Conservation (phyloP, 2,113 vertebrate genomes). For the Turnix velox region DNA sequence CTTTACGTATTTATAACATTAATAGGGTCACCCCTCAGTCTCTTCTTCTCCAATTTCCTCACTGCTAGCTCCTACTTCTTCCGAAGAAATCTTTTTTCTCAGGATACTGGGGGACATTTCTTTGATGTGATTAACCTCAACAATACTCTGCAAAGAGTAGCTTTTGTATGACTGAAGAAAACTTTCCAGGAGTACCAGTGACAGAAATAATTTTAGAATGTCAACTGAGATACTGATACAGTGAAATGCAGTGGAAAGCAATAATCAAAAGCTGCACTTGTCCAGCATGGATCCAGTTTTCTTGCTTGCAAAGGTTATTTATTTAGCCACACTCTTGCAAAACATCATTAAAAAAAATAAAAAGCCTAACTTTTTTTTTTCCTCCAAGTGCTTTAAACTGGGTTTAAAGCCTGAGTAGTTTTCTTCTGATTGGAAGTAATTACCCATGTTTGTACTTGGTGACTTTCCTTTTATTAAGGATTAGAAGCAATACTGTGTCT, state of each 20-base stretch:
- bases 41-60: background rate
- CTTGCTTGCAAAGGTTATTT: background rate
- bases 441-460: background rate
- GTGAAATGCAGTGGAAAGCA: background rate
- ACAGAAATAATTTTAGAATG: background rate
- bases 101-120: background rate
- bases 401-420: background rate
- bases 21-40: too few relatives aligned
- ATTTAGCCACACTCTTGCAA: background rate
- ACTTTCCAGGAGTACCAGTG: background rate
- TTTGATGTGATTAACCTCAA: background rate
- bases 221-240: background rate
- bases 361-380: background rate
- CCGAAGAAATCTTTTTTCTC: background rate
- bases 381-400: background rate
- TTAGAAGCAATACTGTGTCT: background rate
- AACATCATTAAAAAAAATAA: background rate
- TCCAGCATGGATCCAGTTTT: background rate
- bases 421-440: background rate
- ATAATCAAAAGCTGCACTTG: fast-evolving
- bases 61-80: background rate
- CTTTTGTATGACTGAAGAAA: background rate
- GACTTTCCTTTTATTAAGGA: background rate
- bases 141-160: background rate
- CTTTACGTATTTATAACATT: too few relatives aligned